Percentiles rank a stretch among this genome's conserved stretches.
These are phyloP conservation scores for Nesoenas mayeri DNA, from an alignment of 2,113 vertebrate species.

Conservation along the genomic window DNA sequence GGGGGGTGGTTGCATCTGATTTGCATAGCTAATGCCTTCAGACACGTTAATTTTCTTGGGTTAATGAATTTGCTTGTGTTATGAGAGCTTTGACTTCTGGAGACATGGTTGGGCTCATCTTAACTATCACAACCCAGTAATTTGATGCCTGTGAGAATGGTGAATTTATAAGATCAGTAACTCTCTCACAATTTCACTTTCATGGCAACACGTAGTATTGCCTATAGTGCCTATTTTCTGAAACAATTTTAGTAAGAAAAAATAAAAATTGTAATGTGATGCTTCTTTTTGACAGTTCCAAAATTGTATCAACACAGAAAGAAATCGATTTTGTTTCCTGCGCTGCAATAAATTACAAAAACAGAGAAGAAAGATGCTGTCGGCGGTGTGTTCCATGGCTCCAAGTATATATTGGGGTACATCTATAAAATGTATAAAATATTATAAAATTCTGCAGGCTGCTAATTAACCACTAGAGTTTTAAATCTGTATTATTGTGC, in stretches of 20 bases:
- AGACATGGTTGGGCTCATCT: not conserved
- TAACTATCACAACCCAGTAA: not conserved
- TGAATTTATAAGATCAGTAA: not conserved
- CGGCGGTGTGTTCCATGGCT: not conserved
- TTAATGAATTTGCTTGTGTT: not conserved
- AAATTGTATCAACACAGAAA: not conserved
- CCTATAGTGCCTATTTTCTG: slow-evolving; percentile 7
- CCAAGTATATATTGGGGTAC: not conserved
- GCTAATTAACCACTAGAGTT: not conserved
- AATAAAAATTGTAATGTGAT: not conserved
- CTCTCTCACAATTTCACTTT: not conserved
- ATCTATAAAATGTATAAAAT: not conserved
- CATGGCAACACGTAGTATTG: not conserved
- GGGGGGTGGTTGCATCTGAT: not conserved
- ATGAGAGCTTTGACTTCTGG: not conserved
- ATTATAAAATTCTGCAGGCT: not conserved
- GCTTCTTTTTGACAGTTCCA: not conserved
- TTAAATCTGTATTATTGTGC: not conserved
- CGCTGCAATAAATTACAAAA: slow-evolving; percentile 24
- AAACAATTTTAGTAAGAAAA: not conserved
- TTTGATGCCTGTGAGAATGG: not conserved
- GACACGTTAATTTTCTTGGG: not conserved
- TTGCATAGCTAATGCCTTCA: not conserved
- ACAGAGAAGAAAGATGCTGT: not conserved
- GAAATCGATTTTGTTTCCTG: not conserved